Conservation (phyloP, 1,140 invertebrate genomes). For the Nasonia giraulti region DNA sequence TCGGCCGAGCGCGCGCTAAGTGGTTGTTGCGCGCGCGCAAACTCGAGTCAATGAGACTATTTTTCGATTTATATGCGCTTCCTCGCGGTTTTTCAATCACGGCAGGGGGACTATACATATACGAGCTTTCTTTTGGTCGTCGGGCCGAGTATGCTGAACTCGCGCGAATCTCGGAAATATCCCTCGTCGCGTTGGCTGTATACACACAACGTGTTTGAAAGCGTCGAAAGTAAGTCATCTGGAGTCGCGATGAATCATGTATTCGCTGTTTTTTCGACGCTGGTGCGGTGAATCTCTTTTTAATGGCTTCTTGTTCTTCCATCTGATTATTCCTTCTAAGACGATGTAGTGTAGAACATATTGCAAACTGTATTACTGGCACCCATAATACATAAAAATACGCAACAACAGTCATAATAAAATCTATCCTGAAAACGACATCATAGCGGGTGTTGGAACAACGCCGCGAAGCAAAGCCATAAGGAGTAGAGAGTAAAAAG, state of each 20-base stretch:
- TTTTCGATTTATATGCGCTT: neutral
- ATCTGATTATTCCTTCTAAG: too few species aligned
- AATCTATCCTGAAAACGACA: too few species aligned
- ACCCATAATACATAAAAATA: too few species aligned
- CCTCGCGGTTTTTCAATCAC: neutral
- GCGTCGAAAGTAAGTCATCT: slow-evolving; percentile 24
- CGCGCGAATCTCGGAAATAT: slow-evolving; percentile 6
- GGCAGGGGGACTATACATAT: too few species aligned
- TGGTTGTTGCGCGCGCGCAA: neutral
- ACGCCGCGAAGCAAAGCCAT: too few species aligned
- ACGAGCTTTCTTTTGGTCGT: neutral
- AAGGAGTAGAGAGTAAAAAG: too few species aligned
- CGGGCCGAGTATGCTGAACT: slow-evolving; percentile 1
- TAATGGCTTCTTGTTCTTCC: too few species aligned
- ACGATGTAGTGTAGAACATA: too few species aligned
- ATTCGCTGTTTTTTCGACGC: neutral
- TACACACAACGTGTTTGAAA: neutral
- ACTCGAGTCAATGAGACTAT: neutral
- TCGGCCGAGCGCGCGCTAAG: neutral
- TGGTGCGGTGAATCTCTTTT: too few species aligned
- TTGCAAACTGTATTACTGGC: too few species aligned
- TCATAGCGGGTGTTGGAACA: too few species aligned
- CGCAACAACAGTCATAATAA: too few species aligned
- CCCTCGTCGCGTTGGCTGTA: neutral
- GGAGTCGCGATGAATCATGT: slow-evolving; percentile 17